These are phyloP conservation scores for Hycleus cichorii DNA, from an alignment of 1,140 invertebrate genomes.

Conservation along the genomic window DNA sequence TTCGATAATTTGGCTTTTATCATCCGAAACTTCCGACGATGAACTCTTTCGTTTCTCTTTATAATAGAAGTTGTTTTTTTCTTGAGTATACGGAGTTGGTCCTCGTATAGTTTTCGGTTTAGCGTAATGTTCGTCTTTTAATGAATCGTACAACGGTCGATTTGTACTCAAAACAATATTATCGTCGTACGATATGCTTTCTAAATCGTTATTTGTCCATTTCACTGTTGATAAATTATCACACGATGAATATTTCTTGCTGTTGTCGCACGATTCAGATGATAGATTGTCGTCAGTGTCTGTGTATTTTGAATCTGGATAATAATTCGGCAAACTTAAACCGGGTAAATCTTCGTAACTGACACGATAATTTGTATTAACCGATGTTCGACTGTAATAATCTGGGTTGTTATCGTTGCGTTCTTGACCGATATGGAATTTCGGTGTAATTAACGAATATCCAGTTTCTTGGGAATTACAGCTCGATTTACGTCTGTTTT, in stretches of 20 bases:
- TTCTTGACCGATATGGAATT: constrained; percentile 15
- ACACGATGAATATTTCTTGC: constrained; percentile 12
- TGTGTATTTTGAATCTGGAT: constrained; percentile 39
- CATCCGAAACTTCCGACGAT: constrained; percentile 14
- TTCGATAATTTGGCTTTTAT: constrained; percentile 1
- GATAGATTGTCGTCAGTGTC: constrained; percentile 40
- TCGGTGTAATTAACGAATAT: constrained; percentile 6
- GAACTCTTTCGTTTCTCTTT: constrained; percentile 15
- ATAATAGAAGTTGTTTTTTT: constrained; percentile 14
- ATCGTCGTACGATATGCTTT: constrained; percentile 37
- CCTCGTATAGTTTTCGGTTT: constrained; percentile 34
- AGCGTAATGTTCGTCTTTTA: constrained; percentile 20
- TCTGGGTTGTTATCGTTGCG: constrained; percentile 46
- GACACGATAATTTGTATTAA: constrained; percentile 20
- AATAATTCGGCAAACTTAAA: constrained; percentile 39
- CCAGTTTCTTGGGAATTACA: neutral
- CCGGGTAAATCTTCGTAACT: constrained; percentile 28
- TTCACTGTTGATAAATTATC: constrained; percentile 18
- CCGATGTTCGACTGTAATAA: constrained; percentile 48
- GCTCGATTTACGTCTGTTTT: neutral
- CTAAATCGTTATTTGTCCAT: constrained; percentile 13
- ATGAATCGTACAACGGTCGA: constrained; percentile 26
- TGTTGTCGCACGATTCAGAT: constrained; percentile 10
- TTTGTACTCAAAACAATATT: constrained; percentile 36
- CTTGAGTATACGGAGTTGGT: constrained; percentile 28